Evolutionary conservation across 1,140 invertebrate species (phyloP).

Genomic region (Eriosoma lanigerum): DNA sequence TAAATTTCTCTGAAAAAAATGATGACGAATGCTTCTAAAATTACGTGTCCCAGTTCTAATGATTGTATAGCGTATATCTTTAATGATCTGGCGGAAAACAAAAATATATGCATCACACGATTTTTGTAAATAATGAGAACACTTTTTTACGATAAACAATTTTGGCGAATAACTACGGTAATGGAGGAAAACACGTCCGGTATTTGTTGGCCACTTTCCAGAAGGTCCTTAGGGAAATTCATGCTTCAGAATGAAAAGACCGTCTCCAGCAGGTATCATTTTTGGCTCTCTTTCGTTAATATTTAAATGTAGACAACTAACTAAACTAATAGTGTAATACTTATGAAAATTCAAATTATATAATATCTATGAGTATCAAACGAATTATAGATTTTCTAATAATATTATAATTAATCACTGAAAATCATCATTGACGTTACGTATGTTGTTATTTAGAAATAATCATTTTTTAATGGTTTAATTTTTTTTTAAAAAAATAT

Average conservation of each 20-base stretch:
- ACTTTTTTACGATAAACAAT: constrained; percentile 18
- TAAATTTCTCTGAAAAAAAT: background rate
- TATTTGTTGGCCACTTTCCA: constrained; percentile 20
- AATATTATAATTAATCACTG: too few relatives aligned
- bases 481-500: too few relatives aligned
- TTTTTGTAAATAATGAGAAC: constrained; percentile 19
- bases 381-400: too few relatives aligned
- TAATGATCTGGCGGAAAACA: background rate
- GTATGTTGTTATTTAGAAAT: too few relatives aligned
- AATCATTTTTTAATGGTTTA: too few relatives aligned
- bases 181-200: background rate
- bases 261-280: constrained; percentile 24
- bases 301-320: background rate
- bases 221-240: constrained; percentile 15
- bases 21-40: background rate
- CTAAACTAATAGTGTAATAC: too few relatives aligned
- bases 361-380: too few relatives aligned
- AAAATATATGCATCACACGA: background rate
- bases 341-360: too few relatives aligned
- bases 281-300: constrained; percentile 4
- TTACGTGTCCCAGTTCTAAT: background rate
- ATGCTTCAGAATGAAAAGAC: background rate
- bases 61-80: background rate
- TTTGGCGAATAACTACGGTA: constrained; percentile 32
- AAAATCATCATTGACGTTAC: too few relatives aligned